These are phyloP conservation scores for Ceratothoa steindachneri DNA, from an alignment of 2,888 invertebrate species.

Conservation along the genomic window DNA sequence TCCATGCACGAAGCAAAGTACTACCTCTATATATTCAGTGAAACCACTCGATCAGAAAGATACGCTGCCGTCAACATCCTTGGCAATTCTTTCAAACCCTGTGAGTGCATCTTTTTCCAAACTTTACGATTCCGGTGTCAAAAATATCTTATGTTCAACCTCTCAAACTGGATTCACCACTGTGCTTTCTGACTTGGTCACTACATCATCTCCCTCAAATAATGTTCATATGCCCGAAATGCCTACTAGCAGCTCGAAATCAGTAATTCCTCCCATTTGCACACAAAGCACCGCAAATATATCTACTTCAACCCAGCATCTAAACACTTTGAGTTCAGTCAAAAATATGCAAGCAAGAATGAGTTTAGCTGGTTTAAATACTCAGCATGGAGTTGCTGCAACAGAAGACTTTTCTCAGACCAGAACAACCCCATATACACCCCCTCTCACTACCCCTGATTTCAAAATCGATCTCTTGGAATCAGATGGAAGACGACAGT, in stretches of 20 bases:
- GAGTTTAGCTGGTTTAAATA: not conserved
- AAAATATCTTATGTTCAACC: not conserved
- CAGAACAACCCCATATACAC: not conserved
- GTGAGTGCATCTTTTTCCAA: not conserved
- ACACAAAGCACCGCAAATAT: not conserved
- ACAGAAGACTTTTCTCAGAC: not conserved
- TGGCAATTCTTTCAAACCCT: no score
- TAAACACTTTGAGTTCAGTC: not conserved
- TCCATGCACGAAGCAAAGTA: no score
- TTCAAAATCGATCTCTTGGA: not conserved
- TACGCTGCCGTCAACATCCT: no score
- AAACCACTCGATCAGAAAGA: no score
- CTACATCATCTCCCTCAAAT: not conserved
- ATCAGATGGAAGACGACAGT: not conserved
- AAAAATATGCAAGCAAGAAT: constrained; percentile 5
- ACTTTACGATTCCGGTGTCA: not conserved
- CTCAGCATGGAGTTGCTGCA: not conserved
- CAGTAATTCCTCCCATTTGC: not conserved
- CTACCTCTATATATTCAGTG: no score
- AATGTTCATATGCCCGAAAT: not conserved
- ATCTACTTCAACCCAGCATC: not conserved
- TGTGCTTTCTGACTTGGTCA: not conserved
- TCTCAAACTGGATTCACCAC: not conserved
- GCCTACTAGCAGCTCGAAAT: not conserved
- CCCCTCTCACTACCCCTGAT: not conserved